Percentiles rank a stretch among this genome's conserved stretches.
Evolutionary conservation across 2,113 vertebrate species (phyloP).

Genomic region (Anolis carolinensis): DNA sequence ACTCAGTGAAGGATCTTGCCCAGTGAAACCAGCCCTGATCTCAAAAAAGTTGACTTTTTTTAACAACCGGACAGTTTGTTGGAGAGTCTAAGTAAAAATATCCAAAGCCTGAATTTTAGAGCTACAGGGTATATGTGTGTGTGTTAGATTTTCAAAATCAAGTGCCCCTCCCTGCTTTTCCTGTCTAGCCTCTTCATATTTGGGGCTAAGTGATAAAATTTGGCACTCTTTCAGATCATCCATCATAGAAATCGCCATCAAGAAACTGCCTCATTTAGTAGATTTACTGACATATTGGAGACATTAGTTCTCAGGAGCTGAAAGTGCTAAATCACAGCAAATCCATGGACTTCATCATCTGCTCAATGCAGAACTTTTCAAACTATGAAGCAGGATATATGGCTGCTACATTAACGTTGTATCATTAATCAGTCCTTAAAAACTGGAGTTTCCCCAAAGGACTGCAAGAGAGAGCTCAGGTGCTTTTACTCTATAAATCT

Average conservation of each 20-base stretch:
- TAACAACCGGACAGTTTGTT: not conserved
- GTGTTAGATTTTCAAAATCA: not conserved
- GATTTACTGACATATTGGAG: constrained; percentile 63
- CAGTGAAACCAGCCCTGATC: not conserved
- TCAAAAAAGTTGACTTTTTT: not conserved
- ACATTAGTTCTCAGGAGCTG: constrained; percentile 55
- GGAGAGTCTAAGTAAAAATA: not conserved
- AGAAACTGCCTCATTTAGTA: constrained; percentile 62
- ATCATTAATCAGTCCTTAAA: constrained; percentile 57
- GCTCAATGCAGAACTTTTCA: constrained; percentile 57
- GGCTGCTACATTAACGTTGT: constrained; percentile 55
- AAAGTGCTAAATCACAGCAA: constrained; percentile 58
- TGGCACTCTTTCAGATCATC: constrained; percentile 55
- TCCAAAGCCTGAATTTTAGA: not conserved
- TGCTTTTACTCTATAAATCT: constrained; percentile 56
- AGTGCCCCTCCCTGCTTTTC: not conserved
- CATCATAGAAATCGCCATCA: constrained; percentile 62
- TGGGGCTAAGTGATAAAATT: constrained; percentile 55
- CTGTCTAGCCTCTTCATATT: constrained; percentile 23
- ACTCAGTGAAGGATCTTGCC: not conserved
- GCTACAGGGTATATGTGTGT: not conserved
- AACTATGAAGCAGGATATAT: constrained; percentile 63
- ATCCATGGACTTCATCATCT: constrained; percentile 54
- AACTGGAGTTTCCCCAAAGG: constrained; percentile 56
- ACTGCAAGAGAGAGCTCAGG: constrained; percentile 31